These are phyloP conservation scores for Diachrysia chrysitis DNA, from an alignment of 2,888 invertebrate species.

Conservation along the genomic window DNA sequence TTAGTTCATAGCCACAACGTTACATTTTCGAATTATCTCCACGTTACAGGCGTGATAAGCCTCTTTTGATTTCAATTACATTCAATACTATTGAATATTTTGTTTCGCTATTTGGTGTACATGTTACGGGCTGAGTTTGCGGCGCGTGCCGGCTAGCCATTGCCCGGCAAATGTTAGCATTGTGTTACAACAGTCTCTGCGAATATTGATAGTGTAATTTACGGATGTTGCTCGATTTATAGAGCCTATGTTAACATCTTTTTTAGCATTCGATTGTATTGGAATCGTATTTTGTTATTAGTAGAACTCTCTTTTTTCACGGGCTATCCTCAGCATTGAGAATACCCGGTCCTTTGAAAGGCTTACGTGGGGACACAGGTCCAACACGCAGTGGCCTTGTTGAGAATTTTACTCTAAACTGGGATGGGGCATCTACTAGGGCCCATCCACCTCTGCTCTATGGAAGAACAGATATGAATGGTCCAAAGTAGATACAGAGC, in stretches of 20 bases:
- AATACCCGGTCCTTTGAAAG: too few species aligned
- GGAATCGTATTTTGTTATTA: not conserved
- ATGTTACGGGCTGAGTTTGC: not conserved
- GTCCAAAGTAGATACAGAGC: too few species aligned
- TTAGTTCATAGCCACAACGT: conserved; percentile 56
- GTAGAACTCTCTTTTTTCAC: too few species aligned
- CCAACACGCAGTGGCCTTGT: too few species aligned
- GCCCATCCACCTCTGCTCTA: too few species aligned
- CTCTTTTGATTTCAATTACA: conserved; percentile 39
- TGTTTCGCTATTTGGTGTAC: conserved; percentile 11
- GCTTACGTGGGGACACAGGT: too few species aligned
- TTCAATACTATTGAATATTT: conserved; percentile 30
- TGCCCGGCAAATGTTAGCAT: conserved; percentile 6
- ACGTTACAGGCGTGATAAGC: conserved; percentile 38
- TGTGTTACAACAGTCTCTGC: conserved; percentile 7
- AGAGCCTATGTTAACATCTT: conserved; percentile 1
- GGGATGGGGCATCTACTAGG: too few species aligned
- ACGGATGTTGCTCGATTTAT: conserved; percentile 8
- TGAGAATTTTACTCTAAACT: too few species aligned
- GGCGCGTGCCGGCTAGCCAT: conserved; percentile 3
- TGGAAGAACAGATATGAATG: too few species aligned
- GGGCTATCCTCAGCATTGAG: too few species aligned
- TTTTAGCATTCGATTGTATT: not conserved
- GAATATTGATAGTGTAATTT: conserved; percentile 8
- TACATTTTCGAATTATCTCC: conserved; percentile 53